These are phyloP conservation scores for Rhodinocichla rosea DNA, from an alignment of 2,113 vertebrate species.

Conservation along the genomic window DNA sequence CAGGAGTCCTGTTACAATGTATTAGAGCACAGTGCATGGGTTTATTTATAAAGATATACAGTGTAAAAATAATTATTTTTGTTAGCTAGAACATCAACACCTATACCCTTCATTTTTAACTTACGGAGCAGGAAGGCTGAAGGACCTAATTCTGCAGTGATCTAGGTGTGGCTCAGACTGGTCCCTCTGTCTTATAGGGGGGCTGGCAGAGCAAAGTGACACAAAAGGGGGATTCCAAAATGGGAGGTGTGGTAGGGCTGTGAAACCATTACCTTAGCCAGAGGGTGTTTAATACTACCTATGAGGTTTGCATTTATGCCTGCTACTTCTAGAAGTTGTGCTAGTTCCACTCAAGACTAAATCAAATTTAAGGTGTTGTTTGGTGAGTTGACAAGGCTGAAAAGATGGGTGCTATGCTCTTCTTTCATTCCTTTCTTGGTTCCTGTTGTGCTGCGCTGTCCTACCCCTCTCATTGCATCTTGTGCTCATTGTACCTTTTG, in stretches of 20 bases:
- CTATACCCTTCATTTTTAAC: not conserved
- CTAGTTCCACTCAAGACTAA: not conserved
- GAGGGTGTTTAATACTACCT: not conserved
- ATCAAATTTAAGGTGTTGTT: not conserved
- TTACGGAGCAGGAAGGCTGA: not conserved
- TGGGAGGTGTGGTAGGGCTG: not conserved
- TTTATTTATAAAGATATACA: not conserved
- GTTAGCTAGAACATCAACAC: not conserved
- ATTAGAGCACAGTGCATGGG: not conserved
- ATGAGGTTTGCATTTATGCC: not conserved
- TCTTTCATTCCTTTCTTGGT: not conserved
- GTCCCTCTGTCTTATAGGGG: accelerated
- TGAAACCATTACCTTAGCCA: not conserved
- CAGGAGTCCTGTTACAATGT: not conserved
- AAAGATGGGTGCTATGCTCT: not conserved
- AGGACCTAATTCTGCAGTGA: not conserved
- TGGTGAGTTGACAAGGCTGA: not conserved
- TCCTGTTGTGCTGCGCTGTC: not conserved
- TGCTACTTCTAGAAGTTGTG: not conserved
- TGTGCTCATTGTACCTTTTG: not conserved
- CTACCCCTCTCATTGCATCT: not conserved
- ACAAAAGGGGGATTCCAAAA: not conserved
- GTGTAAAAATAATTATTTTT: not conserved
- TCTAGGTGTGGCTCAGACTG: not conserved
- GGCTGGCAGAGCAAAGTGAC: not conserved